Evolutionary conservation across 2,797 vertebrate genomes (phyloP).

Genomic region (Pangasius djambal): DNA sequence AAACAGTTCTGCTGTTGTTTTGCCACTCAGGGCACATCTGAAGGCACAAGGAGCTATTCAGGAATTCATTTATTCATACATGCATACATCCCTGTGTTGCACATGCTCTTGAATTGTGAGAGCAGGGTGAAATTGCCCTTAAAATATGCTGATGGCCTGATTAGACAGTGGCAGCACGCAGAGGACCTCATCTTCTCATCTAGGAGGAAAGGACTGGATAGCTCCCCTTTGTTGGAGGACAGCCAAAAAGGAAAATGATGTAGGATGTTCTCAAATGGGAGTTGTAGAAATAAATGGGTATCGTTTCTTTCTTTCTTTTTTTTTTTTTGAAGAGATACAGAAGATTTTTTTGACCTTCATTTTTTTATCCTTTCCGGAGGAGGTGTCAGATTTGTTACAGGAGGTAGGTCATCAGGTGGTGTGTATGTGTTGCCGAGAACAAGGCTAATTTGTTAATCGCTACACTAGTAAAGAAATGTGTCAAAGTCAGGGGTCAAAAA

Average conservation of each 20-base stretch:
- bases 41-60: constrained; percentile 31
- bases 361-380: not conserved
- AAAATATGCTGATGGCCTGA: constrained; percentile 69
- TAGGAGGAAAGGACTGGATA: constrained; percentile 59
- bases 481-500: not conserved
- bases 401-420: not conserved
- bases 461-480: not conserved
- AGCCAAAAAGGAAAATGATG: constrained; percentile 52
- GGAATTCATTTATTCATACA: constrained; percentile 37
- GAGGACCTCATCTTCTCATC: constrained; percentile 65
- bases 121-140: constrained; percentile 59
- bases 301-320: not conserved
- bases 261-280: constrained; percentile 8
- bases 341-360: not conserved
- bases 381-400: too few species aligned
- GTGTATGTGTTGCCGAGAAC: not conserved
- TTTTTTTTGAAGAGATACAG: not conserved
- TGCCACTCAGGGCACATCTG: constrained; percentile 2
- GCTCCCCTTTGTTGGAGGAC: constrained; percentile 62
- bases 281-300: not conserved
- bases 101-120: constrained; percentile 49
- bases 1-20: constrained; percentile 17
- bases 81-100: constrained; percentile 16
- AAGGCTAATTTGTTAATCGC: not conserved
- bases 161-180: constrained; percentile 58